Evolutionary conservation across 2,888 invertebrate species (phyloP), one percentile per base, ranked within the genome.

Genomic region (Synanthedon vespiformis): DNA sequence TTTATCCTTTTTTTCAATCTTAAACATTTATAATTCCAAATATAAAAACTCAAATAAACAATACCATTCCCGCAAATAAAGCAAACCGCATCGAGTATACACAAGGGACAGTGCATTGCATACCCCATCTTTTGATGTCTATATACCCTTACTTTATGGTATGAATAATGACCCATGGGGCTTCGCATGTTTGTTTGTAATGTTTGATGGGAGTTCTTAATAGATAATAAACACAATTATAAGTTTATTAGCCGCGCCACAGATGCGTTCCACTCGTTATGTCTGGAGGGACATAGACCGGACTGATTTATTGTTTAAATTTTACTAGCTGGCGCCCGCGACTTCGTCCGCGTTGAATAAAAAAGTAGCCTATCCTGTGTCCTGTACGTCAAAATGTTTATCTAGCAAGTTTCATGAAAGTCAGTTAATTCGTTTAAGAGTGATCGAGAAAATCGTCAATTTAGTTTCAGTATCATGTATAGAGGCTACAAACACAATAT

Each of bases 171-270:
- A 40, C 40, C 51, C 52, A 14, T 27, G 53, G 52, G 49, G 51
- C 49, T 51, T 50, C 48, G 53, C 54, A 51, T 56, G 57, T 52
- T 55, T 61, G 62, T 60, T 48, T 53, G 49, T 41, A 18, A 51
- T 27, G 48, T 51, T 27, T 51, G 55, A 22, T 51, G 40, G 47
- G 16, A 13, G 18, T 60, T 53, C 50, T 67, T 72, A 71, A 73
- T 75, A 68, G 70, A 74, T 72, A 74, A 79, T 80, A 79, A 80
- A 81, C 72, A 76, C 65, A 73, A 80, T 83, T 81, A 83, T 74
- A 70, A 67, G 72, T 79, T 79, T 82, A 83, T 83, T 81, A 78
- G 66, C 62, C 40, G 27, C 68, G 66, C 65, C 68, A 68, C 72
- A 77, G 75, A 72, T 70, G 75, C 61, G 65, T 54, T 56, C n/a